Evolutionary conservation across 2,888 invertebrate genomes (phyloP).

Genomic region (Leptinotarsa juncta): DNA sequence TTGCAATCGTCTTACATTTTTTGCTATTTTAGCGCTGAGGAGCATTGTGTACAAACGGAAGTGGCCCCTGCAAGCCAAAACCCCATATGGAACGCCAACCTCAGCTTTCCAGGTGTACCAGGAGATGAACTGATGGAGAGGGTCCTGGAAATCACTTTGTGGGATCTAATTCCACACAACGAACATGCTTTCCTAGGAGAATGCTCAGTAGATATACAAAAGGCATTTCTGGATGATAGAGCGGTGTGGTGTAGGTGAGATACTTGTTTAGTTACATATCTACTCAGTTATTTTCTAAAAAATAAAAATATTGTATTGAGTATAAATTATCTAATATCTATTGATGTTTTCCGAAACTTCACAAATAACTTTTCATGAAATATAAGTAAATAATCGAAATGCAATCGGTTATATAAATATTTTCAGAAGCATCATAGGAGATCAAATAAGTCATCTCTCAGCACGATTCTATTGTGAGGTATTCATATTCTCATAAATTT

Average conservation of each 20-base stretch:
- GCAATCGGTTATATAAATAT: no score
- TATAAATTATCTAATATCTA: no score
- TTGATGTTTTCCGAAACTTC: no score
- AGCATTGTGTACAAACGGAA: constrained; percentile 83
- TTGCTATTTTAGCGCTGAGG: constrained; percentile 72
- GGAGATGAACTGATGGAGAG: constrained; percentile 84
- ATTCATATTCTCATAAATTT: no score
- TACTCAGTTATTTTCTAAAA: no score
- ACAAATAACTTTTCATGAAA: no score
- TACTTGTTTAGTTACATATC: neutral
- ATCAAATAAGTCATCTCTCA: no score
- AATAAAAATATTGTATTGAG: no score
- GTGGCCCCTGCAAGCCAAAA: constrained; percentile 88
- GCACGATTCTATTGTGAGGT: no score
- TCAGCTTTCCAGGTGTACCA: constrained; percentile 83
- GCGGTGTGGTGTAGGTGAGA: constrained; percentile 81
- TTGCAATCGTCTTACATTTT: neutral
- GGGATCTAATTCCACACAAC: constrained; percentile 87
- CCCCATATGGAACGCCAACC: constrained; percentile 93
- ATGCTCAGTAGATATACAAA: constrained; percentile 82
- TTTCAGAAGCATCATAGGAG: no score
- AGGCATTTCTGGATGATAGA: constrained; percentile 88
- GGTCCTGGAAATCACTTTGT: constrained; percentile 86
- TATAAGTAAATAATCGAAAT: no score
- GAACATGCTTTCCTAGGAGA: constrained; percentile 86